Percentiles rank a stretch among this genome's conserved stretches.
Conservation (phyloP, 2,113 vertebrate species). For the Oriolus oriolus region DNA sequence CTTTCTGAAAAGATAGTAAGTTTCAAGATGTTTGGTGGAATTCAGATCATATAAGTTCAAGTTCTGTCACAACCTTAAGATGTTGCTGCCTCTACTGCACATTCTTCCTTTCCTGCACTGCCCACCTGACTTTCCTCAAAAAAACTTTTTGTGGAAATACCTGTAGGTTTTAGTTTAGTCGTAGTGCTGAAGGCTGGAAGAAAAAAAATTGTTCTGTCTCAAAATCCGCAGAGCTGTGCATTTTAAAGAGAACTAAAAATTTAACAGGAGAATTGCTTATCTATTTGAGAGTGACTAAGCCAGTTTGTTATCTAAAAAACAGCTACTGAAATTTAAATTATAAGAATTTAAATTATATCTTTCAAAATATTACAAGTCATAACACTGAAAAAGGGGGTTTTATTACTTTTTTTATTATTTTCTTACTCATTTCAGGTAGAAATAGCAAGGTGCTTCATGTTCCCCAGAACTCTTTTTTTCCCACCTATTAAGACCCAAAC, state of each 20-base stretch:
- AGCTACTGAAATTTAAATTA: background rate
- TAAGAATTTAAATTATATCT: background rate
- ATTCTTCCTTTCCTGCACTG: background rate
- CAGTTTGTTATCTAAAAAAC: background rate
- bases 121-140: background rate
- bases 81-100: background rate
- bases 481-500: background rate
- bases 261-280: background rate
- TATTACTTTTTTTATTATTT: background rate
- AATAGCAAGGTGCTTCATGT: background rate
- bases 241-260: background rate
- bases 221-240: background rate
- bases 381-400: fast-evolving
- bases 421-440: background rate
- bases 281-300: background rate
- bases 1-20: background rate
- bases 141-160: background rate
- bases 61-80: background rate
- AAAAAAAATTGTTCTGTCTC: background rate
- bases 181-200: background rate
- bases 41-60: background rate
- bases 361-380: background rate
- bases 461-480: background rate
- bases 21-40: background rate
- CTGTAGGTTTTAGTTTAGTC: background rate